A percentile compares a stretch with the other conserved stretches of the same genome.
phyloP scores from a whole-genome alignment of 2,888 invertebrate genomes.

The Stratiomys singularior region DNA sequence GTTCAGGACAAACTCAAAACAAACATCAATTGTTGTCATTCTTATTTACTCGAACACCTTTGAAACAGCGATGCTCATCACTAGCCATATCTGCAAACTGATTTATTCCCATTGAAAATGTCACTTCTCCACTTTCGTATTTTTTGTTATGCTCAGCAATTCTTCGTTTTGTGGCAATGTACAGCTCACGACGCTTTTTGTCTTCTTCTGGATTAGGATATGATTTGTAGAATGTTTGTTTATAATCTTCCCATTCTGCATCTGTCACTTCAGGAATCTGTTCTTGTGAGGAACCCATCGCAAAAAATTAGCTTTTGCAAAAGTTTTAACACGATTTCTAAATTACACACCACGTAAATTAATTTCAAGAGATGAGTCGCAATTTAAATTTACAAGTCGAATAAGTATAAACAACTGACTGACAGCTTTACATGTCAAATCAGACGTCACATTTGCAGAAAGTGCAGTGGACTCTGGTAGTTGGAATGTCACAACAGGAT shows the following conservation, averaged over 20 bases:
- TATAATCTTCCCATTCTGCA: constrained; percentile 27
- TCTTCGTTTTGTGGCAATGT: constrained; percentile 1
- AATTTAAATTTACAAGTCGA: too few species aligned
- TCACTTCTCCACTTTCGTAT: constrained; percentile 38
- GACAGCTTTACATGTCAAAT: too few species aligned
- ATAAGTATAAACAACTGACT: too few species aligned
- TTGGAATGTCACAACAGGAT: too few species aligned
- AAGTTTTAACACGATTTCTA: too few species aligned
- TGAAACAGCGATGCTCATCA: constrained; percentile 13
- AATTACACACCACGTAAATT: too few species aligned
- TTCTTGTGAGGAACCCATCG: constrained; percentile 6
- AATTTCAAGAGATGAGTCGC: too few species aligned
- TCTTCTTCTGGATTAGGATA: constrained; percentile 14
- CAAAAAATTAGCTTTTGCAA: too few species aligned
- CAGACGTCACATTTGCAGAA: too few species aligned
- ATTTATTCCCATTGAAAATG: constrained; percentile 39
- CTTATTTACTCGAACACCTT: neutral
- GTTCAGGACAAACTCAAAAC: too few species aligned
- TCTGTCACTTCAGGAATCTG: neutral
- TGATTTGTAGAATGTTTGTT: constrained; percentile 27
- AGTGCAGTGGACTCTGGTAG: too few species aligned
- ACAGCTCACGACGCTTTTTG: constrained; percentile 26
- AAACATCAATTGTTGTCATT: neutral
- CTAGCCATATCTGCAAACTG: constrained; percentile 30
- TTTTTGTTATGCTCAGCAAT: constrained; percentile 38